These are phyloP conservation scores for Himalopsyche anomala DNA, from an alignment of 2,888 invertebrate genomes.

Conservation along the genomic window DNA sequence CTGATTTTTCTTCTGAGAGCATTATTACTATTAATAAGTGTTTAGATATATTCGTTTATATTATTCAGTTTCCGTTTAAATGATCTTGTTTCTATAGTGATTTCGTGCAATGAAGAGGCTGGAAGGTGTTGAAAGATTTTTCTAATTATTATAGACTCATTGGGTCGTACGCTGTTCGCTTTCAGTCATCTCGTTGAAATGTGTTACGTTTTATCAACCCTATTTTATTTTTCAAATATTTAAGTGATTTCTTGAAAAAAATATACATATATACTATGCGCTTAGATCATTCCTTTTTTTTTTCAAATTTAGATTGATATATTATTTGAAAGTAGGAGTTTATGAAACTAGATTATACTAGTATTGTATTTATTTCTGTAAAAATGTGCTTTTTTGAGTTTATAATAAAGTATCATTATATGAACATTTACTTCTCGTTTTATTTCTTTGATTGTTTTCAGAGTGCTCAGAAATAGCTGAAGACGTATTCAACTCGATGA, in stretches of 20 bases:
- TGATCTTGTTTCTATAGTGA: not conserved
- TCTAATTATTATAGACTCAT: not conserved
- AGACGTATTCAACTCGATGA: too few relatives aligned
- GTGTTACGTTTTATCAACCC: conserved; percentile 17
- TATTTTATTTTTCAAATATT: conserved; percentile 48
- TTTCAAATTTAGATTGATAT: conserved; percentile 58
- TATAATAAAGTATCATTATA: conserved; percentile 64
- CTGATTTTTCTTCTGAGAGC: conserved; percentile 14
- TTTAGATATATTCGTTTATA: not conserved
- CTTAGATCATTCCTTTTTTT: conserved; percentile 65
- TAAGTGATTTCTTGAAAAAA: conserved; percentile 34
- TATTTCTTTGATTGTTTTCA: not conserved
- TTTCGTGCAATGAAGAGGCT: conserved; percentile 34
- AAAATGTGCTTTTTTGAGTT: conserved; percentile 65
- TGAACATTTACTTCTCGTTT: conserved; percentile 54
- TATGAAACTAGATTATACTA: conserved; percentile 64
- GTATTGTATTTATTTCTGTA: conserved; percentile 66
- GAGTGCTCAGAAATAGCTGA: too few relatives aligned
- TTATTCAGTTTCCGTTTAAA: not conserved
- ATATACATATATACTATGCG: conserved; percentile 53
- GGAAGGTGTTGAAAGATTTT: conserved; percentile 3
- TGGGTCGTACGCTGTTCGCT: not conserved
- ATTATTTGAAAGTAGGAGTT: conserved; percentile 55
- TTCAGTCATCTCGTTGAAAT: conserved; percentile 5
- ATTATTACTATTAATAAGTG: conserved; percentile 26